These are phyloP conservation scores for Drosophila kokeensis DNA, from an alignment of 2,888 invertebrate genomes.

Conservation along the genomic window DNA sequence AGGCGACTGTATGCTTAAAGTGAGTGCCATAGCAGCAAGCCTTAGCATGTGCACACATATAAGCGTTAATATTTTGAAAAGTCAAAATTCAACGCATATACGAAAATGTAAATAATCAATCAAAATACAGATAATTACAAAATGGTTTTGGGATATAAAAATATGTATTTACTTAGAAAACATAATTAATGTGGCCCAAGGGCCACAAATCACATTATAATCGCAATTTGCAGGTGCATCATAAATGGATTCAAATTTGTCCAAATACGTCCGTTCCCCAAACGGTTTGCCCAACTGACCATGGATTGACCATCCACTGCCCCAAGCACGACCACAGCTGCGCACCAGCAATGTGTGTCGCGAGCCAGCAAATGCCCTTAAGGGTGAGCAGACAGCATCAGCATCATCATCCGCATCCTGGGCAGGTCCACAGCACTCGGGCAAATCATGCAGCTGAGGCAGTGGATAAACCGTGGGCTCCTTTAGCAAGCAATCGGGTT, in stretches of 20 bases:
- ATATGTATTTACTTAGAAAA: conserved; percentile 5
- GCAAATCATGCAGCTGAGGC: conserved; percentile 82
- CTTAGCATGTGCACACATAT: not conserved
- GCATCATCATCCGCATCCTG: not conserved
- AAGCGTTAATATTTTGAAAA: not conserved
- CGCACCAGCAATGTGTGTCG: conserved; percentile 90
- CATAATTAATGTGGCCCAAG: conserved; percentile 85
- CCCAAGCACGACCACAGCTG: conserved; percentile 89
- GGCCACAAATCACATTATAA: conserved; percentile 84
- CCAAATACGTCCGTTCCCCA: conserved; percentile 41
- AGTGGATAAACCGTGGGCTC: conserved; percentile 82
- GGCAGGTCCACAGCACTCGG: conserved; percentile 62
- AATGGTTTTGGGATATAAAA: not conserved
- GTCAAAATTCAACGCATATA: not conserved
- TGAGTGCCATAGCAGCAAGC: conserved; percentile 31
- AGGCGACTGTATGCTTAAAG: not conserved
- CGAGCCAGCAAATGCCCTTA: conserved; percentile 90
- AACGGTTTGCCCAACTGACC: conserved; percentile 88
- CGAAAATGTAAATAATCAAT: not conserved
- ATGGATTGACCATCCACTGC: conserved; percentile 93
- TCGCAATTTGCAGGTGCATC: conserved; percentile 32
- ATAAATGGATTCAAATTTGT: conserved; percentile 72
- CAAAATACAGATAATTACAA: not conserved
- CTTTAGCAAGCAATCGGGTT: conserved; percentile 64
- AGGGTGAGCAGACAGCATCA: conserved; percentile 76